Conservation (phyloP, 2,113 vertebrate species). For the Coracopsis vasa region DNA sequence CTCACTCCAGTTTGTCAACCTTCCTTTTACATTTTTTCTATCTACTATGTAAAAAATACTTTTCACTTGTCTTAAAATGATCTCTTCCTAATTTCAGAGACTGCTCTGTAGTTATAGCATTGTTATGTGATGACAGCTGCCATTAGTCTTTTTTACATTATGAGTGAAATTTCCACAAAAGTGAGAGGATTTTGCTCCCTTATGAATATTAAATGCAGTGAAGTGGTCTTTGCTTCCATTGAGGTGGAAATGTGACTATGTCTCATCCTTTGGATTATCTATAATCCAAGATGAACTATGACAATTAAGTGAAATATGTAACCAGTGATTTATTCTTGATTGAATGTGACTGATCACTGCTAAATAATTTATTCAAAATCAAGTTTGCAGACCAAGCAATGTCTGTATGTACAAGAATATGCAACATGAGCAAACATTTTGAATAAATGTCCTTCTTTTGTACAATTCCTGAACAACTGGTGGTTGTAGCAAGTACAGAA, state of each 20-base stretch:
- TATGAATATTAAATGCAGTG: not conserved
- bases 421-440: not conserved
- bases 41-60: not conserved
- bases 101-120: not conserved
- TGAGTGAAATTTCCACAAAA: not conserved
- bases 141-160: not conserved
- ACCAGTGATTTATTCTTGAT: not conserved
- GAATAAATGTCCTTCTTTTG: not conserved
- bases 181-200: not conserved
- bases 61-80: not conserved
- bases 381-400: not conserved
- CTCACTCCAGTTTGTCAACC: not conserved
- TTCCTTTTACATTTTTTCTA: not conserved
- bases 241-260: not conserved
- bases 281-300: not conserved
- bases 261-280: not conserved
- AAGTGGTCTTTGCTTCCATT: not conserved
- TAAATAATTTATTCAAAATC: slow-evolving; percentile 18
- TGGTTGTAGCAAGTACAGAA: not conserved
- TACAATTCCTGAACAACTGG: not conserved
- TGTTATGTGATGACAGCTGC: not conserved
- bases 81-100: not conserved
- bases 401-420: not conserved
- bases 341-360: not conserved
- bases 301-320: not conserved